phyloP scores from a whole-genome alignment of 2,888 invertebrate genomes.

The Drosophila mayaguana region DNA sequence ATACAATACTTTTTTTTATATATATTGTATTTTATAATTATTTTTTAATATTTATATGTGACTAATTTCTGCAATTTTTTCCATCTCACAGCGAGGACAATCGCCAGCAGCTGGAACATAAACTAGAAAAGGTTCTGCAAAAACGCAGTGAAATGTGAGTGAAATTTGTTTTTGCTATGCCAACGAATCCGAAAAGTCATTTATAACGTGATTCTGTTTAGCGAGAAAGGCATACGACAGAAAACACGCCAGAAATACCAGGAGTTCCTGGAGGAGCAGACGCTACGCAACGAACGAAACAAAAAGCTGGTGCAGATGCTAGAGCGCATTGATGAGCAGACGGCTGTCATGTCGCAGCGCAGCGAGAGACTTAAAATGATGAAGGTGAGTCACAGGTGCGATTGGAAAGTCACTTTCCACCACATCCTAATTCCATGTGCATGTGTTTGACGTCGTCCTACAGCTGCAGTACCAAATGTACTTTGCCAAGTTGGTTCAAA shows the following conservation, averaged over 20 bases:
- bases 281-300: conserved; percentile 87
- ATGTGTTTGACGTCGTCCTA: background rate
- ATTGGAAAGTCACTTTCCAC: conserved; percentile 4
- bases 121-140: conserved; percentile 86
- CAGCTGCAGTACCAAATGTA: conserved; percentile 85
- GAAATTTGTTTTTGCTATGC: conserved; percentile 26
- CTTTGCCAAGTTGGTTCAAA: conserved; percentile 84
- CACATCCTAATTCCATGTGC: conserved; percentile 27
- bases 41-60: too few species aligned
- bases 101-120: conserved; percentile 86
- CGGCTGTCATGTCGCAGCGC: conserved; percentile 87
- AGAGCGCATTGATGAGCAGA: conserved; percentile 87
- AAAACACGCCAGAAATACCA: conserved; percentile 83
- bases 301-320: conserved; percentile 87
- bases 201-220: conserved; percentile 32
- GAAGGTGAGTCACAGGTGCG: conserved; percentile 84
- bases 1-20: too few species aligned
- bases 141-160: conserved; percentile 86
- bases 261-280: conserved; percentile 87
- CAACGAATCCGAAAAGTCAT: background rate
- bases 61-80: too few species aligned
- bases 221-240: conserved; percentile 80
- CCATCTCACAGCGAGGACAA: conserved; percentile 85
- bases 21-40: too few species aligned
- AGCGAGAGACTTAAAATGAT: conserved; percentile 87